phyloP scores from a whole-genome alignment of 2,113 vertebrate genomes.

The Rhinichthys klamathensis region DNA sequence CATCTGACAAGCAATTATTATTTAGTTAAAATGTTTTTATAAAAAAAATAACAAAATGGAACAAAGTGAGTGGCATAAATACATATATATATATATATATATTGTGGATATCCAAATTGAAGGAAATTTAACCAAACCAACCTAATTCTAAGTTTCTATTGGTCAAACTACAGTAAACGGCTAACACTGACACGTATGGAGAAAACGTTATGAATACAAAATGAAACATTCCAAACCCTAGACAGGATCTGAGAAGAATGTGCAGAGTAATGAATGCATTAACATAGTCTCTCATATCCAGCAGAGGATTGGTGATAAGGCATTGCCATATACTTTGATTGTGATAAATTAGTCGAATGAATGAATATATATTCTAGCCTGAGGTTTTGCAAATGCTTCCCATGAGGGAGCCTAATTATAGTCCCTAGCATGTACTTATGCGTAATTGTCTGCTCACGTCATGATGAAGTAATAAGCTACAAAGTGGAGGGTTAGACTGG shows the following conservation, averaged over 20 bases:
- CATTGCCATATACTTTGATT: constrained; percentile 54
- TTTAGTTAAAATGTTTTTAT: no score
- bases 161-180: not conserved
- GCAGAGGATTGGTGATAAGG: constrained; percentile 56
- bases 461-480: constrained; percentile 53
- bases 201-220: constrained; percentile 38
- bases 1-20: no score
- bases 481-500: constrained; percentile 41
- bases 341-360: constrained; percentile 58
- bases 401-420: constrained; percentile 65
- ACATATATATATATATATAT: not conserved
- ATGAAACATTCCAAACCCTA: constrained; percentile 53
- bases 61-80: no score
- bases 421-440: constrained; percentile 57
- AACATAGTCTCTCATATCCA: constrained; percentile 64
- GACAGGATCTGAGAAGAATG: constrained; percentile 61
- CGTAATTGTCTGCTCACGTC: constrained; percentile 60
- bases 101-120: not conserved
- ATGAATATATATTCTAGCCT: constrained; percentile 66
- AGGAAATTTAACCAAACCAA: no score
- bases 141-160: not conserved
- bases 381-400: constrained; percentile 63
- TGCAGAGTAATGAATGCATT: constrained; percentile 62
- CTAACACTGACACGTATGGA: not conserved
- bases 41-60: no score